phyloP scores from a whole-genome alignment of 64 coral and sea anemone genomes.

The Stichodactyla helianthus region DNA sequence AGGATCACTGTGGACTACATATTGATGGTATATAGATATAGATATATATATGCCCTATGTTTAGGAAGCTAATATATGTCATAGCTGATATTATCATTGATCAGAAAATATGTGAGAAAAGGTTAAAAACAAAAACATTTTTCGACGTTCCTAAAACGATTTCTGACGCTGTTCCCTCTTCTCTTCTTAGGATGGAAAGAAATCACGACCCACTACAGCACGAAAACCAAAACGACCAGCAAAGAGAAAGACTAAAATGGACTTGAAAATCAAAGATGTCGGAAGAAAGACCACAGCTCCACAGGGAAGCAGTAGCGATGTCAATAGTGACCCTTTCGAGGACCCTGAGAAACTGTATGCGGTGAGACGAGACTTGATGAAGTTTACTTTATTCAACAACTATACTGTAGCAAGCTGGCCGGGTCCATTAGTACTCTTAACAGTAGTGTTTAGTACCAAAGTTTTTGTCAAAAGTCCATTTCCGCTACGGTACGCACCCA shows the following conservation, averaged over 20 bases:
- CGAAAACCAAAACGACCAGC: conserved; percentile 81
- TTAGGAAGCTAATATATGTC: no score
- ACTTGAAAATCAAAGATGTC: conserved; percentile 45
- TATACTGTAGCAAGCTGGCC: no score
- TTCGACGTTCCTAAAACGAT: no score
- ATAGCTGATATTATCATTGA: no score
- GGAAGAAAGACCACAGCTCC: conserved; percentile 25
- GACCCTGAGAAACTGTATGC: conserved; percentile 92
- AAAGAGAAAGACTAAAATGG: conserved; percentile 47
- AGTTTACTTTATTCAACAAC: neutral
- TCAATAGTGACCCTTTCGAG: conserved; percentile 56
- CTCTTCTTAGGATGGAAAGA: conserved; percentile 45
- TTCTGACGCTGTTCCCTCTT: no score
- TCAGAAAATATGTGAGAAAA: no score
- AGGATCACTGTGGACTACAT: neutral
- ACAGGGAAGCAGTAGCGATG: conserved; percentile 24
- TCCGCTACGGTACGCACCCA: no score
- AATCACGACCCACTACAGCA: conserved; percentile 31
- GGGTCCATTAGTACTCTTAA: no score
- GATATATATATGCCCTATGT: neutral
- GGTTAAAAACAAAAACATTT: no score
- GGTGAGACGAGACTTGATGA: conserved; percentile 17
- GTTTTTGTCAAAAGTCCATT: no score
- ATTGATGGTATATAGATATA: neutral
- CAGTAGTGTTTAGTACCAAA: no score